Evolutionary conservation across 2,888 invertebrate species (phyloP), one percentile per base, ranked within the genome.

Genomic region (Agrotis segetum): DNA sequence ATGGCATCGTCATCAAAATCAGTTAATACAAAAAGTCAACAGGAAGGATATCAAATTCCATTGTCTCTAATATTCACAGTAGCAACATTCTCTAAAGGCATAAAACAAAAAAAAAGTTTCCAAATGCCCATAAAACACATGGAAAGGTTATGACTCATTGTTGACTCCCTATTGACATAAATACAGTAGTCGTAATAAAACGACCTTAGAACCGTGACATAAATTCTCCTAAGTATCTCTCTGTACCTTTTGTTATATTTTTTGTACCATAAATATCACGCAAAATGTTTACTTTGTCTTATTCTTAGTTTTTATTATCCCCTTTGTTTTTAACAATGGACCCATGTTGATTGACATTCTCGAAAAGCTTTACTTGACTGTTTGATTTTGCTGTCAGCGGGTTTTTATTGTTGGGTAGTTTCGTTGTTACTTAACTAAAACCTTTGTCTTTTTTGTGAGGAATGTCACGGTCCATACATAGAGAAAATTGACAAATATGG

Each of bases 121-220:
- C 75, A 79, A 79, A 85, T 71, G 72, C 71, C 78, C 88, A 85
- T 92, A 92, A 92, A 91, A 88, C 81, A 84, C 84, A 87, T 87
- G 87, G 85, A 88, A 71, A 89, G 84, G 87, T 92, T 93, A 92
- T 91, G 92, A 90, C 87, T 91, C 91, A 90, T 92, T 92, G 92
- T 92, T 89, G 83, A 86, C 87, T 87, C 85, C 84, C 84, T 87
- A 90, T 90, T 89, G 90, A 91, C 91, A 89, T 89, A 91, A 91
- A 90, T 87, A 88, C 88, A 82, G 85, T 82, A 87, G 87, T 81
- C 84, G 87, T 82, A 87, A 88, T 92, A 91, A 92, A 91, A 89
- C 81, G 78, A 85, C 84, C 84, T 88, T 84, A 84, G 87, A 85
- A 85, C 82, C 86, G 80, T 86, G 87, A 87, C 89, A 88, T 88